phyloP scores from a whole-genome alignment of 2,888 invertebrate genomes.

The Oscheius sp. region DNA sequence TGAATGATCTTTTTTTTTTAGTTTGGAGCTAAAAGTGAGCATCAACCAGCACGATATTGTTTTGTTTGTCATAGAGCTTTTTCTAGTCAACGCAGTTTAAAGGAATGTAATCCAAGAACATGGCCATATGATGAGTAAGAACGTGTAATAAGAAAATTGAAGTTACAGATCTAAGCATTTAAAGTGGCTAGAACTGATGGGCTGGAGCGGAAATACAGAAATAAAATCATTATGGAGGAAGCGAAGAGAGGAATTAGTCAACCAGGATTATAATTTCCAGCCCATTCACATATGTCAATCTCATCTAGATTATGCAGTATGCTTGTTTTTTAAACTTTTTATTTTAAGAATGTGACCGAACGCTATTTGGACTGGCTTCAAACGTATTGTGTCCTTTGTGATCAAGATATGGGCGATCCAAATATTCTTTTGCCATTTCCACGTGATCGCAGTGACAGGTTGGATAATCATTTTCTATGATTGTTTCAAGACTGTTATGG shows the following conservation, averaged over 20 bases:
- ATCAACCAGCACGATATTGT: conserved; percentile 36
- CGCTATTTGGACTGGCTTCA: conserved; percentile 43
- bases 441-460: conserved; percentile 19
- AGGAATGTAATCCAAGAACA: conserved; percentile 31
- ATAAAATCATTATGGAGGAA: conserved; percentile 47
- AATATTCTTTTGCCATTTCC: conserved; percentile 41
- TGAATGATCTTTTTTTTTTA: neutral
- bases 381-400: conserved; percentile 47
- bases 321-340: conserved; percentile 9
- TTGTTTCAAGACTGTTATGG: conserved; percentile 29
- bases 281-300: conserved; percentile 48
- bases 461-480: neutral
- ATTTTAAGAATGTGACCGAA: conserved; percentile 37
- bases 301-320: conserved; percentile 41
- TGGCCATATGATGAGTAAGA: conserved; percentile 51
- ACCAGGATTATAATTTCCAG: conserved; percentile 40
- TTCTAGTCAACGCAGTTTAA: conserved; percentile 10
- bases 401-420: conserved; percentile 41
- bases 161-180: conserved; percentile 36
- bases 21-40: neutral
- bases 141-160: neutral
- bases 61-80: conserved; percentile 39
- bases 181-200: conserved; percentile 52
- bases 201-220: conserved; percentile 44
- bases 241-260: conserved; percentile 27